phyloP scores from a whole-genome alignment of 2,888 invertebrate genomes.

The Tinea trinotella region DNA sequence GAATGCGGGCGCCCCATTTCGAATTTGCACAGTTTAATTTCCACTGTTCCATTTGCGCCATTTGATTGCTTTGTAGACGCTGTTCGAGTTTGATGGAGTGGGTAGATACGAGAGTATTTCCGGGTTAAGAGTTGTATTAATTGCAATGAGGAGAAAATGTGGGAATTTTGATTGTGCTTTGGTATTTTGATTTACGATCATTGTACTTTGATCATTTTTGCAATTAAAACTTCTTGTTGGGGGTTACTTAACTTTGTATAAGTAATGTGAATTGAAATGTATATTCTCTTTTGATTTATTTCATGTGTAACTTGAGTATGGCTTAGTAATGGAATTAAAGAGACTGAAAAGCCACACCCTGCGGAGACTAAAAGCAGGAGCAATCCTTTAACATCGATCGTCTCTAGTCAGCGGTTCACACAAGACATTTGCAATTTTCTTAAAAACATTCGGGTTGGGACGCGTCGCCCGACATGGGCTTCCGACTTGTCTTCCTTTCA shows the following conservation, averaged over 20 bases:
- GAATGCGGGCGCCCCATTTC: conserved; percentile 37
- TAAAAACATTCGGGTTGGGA: conserved; percentile 47
- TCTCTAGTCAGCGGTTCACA: conserved; percentile 38
- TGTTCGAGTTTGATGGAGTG: conserved; percentile 59
- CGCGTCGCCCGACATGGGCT: background rate
- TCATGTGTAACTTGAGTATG: background rate
- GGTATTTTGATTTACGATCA: conserved; percentile 32
- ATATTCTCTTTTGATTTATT: too few relatives aligned
- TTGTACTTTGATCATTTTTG: conserved; percentile 11
- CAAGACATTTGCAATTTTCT: conserved; percentile 57
- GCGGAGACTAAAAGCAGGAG: conserved; percentile 36
- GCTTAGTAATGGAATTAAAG: conserved; percentile 1
- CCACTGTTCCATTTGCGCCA: conserved; percentile 47
- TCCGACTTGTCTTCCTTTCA: background rate
- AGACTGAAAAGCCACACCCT: conserved; percentile 24
- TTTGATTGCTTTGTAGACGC: conserved; percentile 64
- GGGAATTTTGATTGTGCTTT: conserved; percentile 29
- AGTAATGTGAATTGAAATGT: background rate
- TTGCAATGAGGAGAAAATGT: conserved; percentile 36
- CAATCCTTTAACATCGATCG: conserved; percentile 52
- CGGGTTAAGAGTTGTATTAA: conserved; percentile 60
- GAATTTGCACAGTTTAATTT: conserved; percentile 57
- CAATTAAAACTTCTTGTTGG: background rate
- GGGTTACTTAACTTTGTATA: background rate
- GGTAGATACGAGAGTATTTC: conserved; percentile 49